These are phyloP conservation scores for Vespertilio murinus DNA, from an alignment of 2,797 vertebrate species.

Conservation along the genomic window DNA sequence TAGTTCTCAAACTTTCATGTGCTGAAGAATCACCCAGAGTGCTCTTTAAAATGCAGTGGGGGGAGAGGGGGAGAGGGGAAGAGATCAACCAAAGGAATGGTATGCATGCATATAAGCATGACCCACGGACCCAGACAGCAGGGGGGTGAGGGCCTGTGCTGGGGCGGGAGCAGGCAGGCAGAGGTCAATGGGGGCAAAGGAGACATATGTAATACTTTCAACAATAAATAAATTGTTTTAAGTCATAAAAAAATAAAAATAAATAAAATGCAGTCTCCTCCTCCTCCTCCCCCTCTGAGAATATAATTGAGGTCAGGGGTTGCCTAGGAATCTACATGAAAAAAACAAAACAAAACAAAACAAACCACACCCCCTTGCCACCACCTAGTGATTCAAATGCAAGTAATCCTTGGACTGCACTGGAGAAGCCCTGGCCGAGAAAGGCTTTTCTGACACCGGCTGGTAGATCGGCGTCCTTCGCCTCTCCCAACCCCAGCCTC, in stretches of 20 bases:
- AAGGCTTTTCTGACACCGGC: neutral
- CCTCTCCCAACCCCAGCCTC: neutral
- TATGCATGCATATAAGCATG: too few relatives aligned
- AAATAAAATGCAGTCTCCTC: neutral
- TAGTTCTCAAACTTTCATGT: neutral
- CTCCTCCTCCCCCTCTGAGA: neutral
- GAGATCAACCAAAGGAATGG: too few relatives aligned
- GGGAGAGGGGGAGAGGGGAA: too few relatives aligned
- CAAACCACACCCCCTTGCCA: neutral
- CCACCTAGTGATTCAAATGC: constrained; percentile 19
- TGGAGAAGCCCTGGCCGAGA: constrained; percentile 8
- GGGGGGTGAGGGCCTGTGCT: too few relatives aligned
- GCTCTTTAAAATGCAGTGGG: neutral
- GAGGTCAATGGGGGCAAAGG: too few relatives aligned
- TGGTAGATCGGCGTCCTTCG: neutral
- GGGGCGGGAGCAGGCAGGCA: too few relatives aligned
- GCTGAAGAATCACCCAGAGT: neutral
- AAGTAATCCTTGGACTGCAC: constrained; percentile 33
- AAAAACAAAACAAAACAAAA: neutral
- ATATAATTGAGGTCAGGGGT: neutral
- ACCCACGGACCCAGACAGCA: too few relatives aligned
- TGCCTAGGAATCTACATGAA: constrained; percentile 26
- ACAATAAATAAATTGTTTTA: too few relatives aligned
- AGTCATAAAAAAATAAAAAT: too few relatives aligned
- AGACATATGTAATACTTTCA: too few relatives aligned